Base-by-base conservation (phyloP, 2,888 invertebrate genomes). In the Diadromus collaris region DNA sequence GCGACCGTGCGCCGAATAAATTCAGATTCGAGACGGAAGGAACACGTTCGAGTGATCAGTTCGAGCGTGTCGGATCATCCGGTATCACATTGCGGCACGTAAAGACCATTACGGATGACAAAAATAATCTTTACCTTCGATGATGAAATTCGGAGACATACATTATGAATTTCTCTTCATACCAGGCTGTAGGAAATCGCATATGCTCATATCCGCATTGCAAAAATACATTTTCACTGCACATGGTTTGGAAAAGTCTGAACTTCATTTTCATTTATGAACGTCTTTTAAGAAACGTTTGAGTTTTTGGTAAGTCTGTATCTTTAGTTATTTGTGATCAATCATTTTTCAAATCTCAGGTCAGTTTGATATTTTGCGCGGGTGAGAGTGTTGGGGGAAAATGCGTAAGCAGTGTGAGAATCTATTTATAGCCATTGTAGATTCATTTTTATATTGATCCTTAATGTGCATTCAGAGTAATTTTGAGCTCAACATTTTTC, bases 1-100 rank as follows among this genome's bases (percentile, higher is more conserved):
- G 38, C 65, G 67, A 58, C 76, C 76, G 76, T 81, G 77, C 72
- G 54, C 24, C 63, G 80, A 80, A 81, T 81, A 80, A 81, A 78
- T 81, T 74, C 54, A 61, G 51, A 69, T 29, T 29, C 41, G 38
- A 61, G 44, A 38, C 16, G 44, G 27, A 38, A 19, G 41, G 63
- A 73, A 46, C 58, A 73, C 58, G 67, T 67, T 48, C 65, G 58
- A 67, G 67, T 67, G 38, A 74, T 67, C 65, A 67, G 58, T 58
- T 27, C 32, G 38, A 48, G 58, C 73, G 65, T 73, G 73, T 73
- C 58, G 58, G 46, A 73, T 64, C 67, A 60, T 67, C 48, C 67
- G 24, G 19, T 27, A 67, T 67, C 16, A 21, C 38, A 41, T 48
- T 67, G 48, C 27, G 73, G 48, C 73, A 67, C 58, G 58, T 48